phyloP scores from a whole-genome alignment of 1,140 invertebrate species.

The Zaprionus camerounensis region DNA sequence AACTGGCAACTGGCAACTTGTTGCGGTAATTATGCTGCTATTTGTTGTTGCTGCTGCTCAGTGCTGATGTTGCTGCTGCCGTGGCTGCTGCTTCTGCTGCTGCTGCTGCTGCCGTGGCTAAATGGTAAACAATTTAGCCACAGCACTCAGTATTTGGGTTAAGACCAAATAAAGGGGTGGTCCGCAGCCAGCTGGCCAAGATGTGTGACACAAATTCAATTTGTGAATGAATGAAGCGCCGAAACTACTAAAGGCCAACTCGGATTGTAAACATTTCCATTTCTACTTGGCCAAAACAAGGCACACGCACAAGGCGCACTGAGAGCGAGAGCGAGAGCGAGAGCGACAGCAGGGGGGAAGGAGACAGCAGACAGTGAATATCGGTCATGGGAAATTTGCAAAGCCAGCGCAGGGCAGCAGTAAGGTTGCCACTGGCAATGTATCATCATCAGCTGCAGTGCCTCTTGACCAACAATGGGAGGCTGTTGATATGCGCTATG shows the following conservation, averaged over 20 bases:
- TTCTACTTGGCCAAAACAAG: conserved; percentile 58
- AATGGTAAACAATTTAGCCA: conserved; percentile 74
- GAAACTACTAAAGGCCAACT: conserved; percentile 46
- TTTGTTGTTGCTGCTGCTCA: conserved; percentile 32
- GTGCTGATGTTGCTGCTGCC: conserved; percentile 27
- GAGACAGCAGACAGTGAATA: conserved; percentile 31
- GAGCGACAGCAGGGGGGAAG: background rate
- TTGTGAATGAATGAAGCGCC: conserved; percentile 81
- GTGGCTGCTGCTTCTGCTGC: conserved; percentile 29
- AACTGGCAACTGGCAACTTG: conserved; percentile 65
- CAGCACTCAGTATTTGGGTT: conserved; percentile 75
- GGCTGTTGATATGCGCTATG: conserved; percentile 64
- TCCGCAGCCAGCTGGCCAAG: conserved; percentile 33
- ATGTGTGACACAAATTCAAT: conserved; percentile 71
- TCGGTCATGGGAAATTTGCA: conserved; percentile 78
- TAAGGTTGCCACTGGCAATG: conserved; percentile 55
- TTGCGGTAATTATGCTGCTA: conserved; percentile 75
- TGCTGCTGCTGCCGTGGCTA: conserved; percentile 20
- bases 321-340: background rate
- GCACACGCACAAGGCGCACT: conserved; percentile 1
- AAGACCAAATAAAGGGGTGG: conserved; percentile 83
- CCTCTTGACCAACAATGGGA: conserved; percentile 65
- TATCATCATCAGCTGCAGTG: conserved; percentile 63
- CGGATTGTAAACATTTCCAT: conserved; percentile 37
- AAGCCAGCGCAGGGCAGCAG: background rate